Evolutionary conservation across 2,888 invertebrate species (phyloP).

Genomic region (Entomobrya multifasciata): DNA sequence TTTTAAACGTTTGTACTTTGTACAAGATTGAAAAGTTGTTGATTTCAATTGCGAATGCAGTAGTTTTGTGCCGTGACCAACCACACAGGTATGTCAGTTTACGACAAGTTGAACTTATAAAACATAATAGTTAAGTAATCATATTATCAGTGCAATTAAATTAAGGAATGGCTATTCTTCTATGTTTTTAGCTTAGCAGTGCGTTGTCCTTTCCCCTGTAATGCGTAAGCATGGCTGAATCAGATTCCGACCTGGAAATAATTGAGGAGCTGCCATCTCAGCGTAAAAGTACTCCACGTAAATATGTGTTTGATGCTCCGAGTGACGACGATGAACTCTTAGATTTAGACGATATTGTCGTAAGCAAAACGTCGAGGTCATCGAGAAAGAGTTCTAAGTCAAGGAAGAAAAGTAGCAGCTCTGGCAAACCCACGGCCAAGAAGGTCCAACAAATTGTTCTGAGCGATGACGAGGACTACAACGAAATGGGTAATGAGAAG

Average conservation of each 20-base stretch:
- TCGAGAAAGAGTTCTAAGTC: neutral
- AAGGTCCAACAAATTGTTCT: neutral
- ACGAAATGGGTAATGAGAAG: neutral
- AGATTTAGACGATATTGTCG: constrained; percentile 6
- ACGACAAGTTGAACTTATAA: no score
- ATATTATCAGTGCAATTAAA: no score
- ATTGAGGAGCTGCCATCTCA: constrained; percentile 5
- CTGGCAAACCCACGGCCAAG: neutral
- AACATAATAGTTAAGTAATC: no score
- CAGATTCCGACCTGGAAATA: constrained; percentile 43
- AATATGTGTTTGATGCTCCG: neutral
- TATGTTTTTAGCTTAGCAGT: neutral
- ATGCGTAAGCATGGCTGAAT: constrained; percentile 27
- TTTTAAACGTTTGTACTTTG: no score
- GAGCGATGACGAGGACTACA: neutral
- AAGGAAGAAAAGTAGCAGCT: neutral
- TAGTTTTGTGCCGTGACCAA: no score
- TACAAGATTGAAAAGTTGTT: no score
- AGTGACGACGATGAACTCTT: constrained; percentile 13
- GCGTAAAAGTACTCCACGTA: no score
- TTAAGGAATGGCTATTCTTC: no score
- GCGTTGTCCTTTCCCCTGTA: neutral
- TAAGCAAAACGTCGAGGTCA: neutral
- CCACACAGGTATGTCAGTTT: no score
- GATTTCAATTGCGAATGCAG: no score